Evolutionary conservation across 1,140 invertebrate species (phyloP).

Genomic region (Drosophila equinoxialis): DNA sequence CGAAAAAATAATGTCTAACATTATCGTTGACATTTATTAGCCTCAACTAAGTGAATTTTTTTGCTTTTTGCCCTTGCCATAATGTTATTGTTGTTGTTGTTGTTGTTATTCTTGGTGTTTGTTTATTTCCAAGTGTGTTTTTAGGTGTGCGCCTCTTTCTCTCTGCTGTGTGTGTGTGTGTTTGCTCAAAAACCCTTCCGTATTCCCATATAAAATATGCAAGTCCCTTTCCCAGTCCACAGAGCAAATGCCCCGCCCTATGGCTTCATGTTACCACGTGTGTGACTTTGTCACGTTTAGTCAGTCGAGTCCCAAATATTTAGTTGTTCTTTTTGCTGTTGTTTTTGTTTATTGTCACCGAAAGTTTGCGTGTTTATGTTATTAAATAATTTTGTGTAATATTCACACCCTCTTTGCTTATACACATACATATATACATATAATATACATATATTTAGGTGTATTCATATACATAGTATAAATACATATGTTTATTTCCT

Average conservation of each 20-base stretch:
- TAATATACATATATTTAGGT: conserved; percentile 3
- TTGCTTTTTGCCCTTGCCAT: conserved; percentile 50
- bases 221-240: conserved; percentile 4
- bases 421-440: conserved; percentile 32
- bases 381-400: conserved; percentile 73
- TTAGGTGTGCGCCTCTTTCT: conserved; percentile 16
- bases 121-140: conserved; percentile 12
- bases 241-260: background rate
- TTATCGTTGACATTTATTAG: conserved; percentile 80
- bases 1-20: conserved; percentile 71
- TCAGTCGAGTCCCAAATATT: conserved; percentile 9
- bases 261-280: conserved; percentile 14
- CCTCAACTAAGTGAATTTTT: conserved; percentile 70
- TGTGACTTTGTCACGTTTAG: conserved; percentile 19
- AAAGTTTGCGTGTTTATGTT: conserved; percentile 67
- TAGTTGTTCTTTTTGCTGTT: conserved; percentile 17
- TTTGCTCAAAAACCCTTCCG: conserved; percentile 44
- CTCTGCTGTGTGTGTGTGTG: conserved; percentile 17
- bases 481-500: background rate
- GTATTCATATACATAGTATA: background rate
- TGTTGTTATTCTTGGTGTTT: conserved; percentile 19
- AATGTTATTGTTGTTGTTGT: conserved; percentile 51
- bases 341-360: conserved; percentile 59
- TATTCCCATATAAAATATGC: conserved; percentile 52
- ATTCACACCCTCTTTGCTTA: conserved; percentile 45